phyloP scores from a whole-genome alignment of 2,888 invertebrate species.

The Lepas anatifera region DNA sequence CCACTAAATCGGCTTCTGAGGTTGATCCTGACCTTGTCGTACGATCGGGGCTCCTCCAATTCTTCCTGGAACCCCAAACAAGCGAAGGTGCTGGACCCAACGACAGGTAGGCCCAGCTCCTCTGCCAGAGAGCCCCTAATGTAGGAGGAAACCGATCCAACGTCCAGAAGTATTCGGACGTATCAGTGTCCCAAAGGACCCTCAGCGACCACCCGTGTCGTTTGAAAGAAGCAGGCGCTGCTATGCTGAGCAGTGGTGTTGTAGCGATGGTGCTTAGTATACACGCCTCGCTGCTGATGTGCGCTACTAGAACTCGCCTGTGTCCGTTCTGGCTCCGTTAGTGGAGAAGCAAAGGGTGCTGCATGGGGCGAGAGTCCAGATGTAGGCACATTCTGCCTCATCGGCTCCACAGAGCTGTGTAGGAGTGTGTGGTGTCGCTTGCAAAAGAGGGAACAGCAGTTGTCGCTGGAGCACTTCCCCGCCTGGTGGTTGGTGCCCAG shows the following conservation, averaged over 20 bases:
- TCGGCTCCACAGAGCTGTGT: too few relatives aligned
- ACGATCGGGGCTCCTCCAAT: not conserved
- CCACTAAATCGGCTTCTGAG: not conserved
- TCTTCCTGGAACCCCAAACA: not conserved
- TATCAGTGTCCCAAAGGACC: not conserved
- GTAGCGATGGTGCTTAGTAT: not conserved
- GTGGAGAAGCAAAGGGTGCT: not conserved
- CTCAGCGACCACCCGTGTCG: not conserved
- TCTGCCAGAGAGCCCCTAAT: not conserved
- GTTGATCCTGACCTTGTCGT: not conserved
- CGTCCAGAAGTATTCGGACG: not conserved
- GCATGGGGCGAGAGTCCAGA: not conserved
- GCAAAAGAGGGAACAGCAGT: too few relatives aligned
- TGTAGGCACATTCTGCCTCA: not conserved
- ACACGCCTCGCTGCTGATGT: not conserved
- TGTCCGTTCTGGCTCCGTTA: not conserved
- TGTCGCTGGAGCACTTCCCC: not conserved
- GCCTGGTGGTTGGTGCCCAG: not conserved
- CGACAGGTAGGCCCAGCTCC: not conserved
- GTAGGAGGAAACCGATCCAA: not conserved
- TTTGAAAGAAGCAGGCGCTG: not conserved
- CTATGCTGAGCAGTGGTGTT: not conserved
- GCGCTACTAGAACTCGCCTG: not conserved
- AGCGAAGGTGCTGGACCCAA: not conserved
- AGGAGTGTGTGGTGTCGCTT: too few relatives aligned